phyloP scores from a whole-genome alignment of 2,797 vertebrate species.

The Macrochelys suwanniensis region DNA sequence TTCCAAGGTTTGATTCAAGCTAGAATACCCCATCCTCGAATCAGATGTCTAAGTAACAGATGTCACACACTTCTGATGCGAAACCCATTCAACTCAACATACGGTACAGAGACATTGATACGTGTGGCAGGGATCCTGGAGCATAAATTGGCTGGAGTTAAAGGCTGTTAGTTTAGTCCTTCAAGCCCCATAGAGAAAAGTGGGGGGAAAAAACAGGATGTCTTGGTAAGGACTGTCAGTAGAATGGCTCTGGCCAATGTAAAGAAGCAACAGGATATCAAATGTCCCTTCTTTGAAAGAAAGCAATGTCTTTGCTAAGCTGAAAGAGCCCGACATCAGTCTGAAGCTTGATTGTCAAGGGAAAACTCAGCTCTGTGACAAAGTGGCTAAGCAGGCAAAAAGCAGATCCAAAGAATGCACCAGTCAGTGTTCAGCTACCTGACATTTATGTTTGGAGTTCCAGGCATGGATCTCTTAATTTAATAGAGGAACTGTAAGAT shows the following conservation, averaged over 20 bases:
- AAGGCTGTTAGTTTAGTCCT: neutral
- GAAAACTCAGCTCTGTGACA: neutral
- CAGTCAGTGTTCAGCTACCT: slow-evolving; percentile 9
- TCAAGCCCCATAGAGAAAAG: neutral
- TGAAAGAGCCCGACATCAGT: neutral
- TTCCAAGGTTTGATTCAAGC: neutral
- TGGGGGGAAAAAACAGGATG: neutral
- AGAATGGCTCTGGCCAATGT: neutral
- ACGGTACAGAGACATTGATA: neutral
- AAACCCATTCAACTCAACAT: neutral
- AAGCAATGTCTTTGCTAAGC: neutral
- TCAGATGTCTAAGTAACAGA: neutral
- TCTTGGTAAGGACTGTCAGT: neutral
- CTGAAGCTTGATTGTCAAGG: neutral
- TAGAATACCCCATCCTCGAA: neutral
- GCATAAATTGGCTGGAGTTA: neutral
- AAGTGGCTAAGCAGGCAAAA: neutral
- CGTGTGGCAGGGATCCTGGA: neutral
- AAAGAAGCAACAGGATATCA: neutral
- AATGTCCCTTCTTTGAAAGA: neutral
- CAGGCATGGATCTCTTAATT: slow-evolving; percentile 18
- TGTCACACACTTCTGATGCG: neutral
- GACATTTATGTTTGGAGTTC: slow-evolving; percentile 42
- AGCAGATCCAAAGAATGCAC: neutral
- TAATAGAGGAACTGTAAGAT: neutral